phyloP scores from a whole-genome alignment of 2,113 vertebrate species.

The Tragulus kanchil region DNA sequence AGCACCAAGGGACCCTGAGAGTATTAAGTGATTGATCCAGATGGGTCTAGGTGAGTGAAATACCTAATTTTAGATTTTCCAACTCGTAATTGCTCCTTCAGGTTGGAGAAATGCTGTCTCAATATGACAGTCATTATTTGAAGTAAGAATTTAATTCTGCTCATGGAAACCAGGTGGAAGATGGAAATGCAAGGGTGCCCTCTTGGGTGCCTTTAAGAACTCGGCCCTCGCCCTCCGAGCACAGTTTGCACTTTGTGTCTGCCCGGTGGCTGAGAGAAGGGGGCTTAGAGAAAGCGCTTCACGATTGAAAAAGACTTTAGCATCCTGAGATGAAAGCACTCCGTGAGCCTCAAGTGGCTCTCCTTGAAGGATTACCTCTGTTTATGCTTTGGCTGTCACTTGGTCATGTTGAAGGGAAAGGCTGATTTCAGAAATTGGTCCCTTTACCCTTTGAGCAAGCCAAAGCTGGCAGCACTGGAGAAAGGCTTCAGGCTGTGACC shows the following conservation, averaged over 20 bases:
- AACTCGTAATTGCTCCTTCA: background rate
- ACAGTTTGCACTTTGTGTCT: background rate
- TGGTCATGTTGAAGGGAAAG: slow-evolving; percentile 2
- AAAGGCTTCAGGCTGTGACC: slow-evolving; percentile 34
- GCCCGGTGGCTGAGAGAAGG: background rate
- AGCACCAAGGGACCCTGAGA: background rate
- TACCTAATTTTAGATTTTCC: background rate
- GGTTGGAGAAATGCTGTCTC: background rate
- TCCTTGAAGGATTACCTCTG: slow-evolving; percentile 55
- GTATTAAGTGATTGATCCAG: background rate
- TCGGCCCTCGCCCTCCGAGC: accelerated
- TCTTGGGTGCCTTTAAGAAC: background rate
- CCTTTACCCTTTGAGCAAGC: slow-evolving; percentile 39
- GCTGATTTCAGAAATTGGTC: slow-evolving; percentile 58
- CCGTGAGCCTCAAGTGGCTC: background rate
- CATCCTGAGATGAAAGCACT: slow-evolving; percentile 24
- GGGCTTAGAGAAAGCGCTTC: background rate
- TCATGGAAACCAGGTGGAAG: background rate
- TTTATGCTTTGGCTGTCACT: slow-evolving; percentile 10
- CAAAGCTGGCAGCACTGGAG: slow-evolving; percentile 56
- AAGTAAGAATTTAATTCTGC: slow-evolving; percentile 35
- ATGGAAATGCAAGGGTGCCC: background rate
- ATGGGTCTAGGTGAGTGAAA: background rate
- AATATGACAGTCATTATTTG: background rate
- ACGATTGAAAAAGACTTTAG: slow-evolving; percentile 63